A percentile compares a stretch with the other conserved stretches of the same genome.
Conservation (phyloP, 2,888 invertebrate genomes). For the Agrotis puta region DNA sequence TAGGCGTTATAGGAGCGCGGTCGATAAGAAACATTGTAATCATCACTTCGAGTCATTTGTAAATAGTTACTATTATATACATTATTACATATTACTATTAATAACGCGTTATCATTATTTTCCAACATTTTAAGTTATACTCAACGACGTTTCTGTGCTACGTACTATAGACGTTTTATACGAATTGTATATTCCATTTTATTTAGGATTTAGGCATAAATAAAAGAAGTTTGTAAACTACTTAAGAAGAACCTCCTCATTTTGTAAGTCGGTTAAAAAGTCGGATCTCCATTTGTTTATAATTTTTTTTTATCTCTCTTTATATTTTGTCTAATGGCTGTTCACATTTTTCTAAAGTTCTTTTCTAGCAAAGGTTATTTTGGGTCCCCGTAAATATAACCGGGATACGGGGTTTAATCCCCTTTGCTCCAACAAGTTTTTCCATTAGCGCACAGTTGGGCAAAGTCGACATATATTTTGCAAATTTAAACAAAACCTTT, state of each 20-base stretch:
- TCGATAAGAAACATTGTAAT: constrained; percentile 61
- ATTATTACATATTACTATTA: constrained; percentile 64
- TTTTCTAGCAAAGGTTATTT: too few relatives aligned
- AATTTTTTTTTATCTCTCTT: background rate
- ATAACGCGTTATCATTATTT: constrained; percentile 61
- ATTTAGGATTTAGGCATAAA: constrained; percentile 18
- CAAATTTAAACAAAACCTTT: too few relatives aligned
- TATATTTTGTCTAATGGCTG: background rate
- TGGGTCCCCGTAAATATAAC: too few relatives aligned
- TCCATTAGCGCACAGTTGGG: too few relatives aligned
- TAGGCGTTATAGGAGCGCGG: constrained; percentile 58
- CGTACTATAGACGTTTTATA: constrained; percentile 30
- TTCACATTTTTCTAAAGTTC: background rate
- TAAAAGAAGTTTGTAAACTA: too few relatives aligned
- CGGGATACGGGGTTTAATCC: too few relatives aligned
- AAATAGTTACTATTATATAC: constrained; percentile 73
- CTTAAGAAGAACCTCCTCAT: too few relatives aligned
- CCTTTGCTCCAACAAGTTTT: too few relatives aligned
- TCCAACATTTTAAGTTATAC: constrained; percentile 52
- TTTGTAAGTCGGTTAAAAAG: background rate
- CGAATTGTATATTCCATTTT: constrained; percentile 37
- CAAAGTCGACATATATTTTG: too few relatives aligned
- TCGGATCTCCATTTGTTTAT: background rate
- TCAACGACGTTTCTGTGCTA: constrained; percentile 36
- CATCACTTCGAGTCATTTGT: constrained; percentile 72